A percentile compares a stretch with the other conserved stretches of the same genome.
Evolutionary conservation across 2,797 vertebrate species (phyloP).

Genomic region (Capromys pilorides): DNA sequence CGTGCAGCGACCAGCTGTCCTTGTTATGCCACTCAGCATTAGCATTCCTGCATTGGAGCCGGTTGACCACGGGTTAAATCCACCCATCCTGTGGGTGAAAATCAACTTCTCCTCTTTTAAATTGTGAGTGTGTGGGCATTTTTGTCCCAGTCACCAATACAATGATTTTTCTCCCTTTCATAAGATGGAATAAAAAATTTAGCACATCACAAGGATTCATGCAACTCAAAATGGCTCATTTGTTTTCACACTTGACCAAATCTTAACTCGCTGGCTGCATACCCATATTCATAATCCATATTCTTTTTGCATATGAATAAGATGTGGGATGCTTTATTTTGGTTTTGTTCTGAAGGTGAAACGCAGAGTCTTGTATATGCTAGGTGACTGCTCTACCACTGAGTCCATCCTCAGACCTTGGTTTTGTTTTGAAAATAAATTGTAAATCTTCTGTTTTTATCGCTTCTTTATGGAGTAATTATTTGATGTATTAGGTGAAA

Average conservation of each 20-base stretch:
- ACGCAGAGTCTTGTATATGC: not conserved
- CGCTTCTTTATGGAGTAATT: not conserved
- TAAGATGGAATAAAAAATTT: not conserved
- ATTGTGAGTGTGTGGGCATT: not conserved
- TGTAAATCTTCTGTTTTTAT: not conserved
- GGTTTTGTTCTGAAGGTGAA: not conserved
- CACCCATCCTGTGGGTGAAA: too few species aligned
- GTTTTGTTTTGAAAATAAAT: not conserved
- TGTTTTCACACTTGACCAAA: not conserved
- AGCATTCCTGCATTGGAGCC: too few species aligned
- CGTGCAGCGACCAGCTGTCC: too few species aligned
- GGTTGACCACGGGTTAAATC: too few species aligned
- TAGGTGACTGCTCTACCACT: not conserved
- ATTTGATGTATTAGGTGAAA: not conserved
- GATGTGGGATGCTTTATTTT: not conserved
- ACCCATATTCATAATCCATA: not conserved
- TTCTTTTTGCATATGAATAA: not conserved
- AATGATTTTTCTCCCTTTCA: not conserved
- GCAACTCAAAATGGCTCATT: not conserved
- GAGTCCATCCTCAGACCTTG: not conserved
- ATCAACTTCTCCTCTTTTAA: not conserved
- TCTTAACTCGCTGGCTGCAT: not conserved
- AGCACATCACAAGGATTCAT: not conserved
- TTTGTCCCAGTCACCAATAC: not conserved
- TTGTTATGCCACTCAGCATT: too few species aligned